A percentile compares a stretch with the other conserved stretches of the same genome.
phyloP scores from a whole-genome alignment of 2,888 invertebrate genomes.

The Dinocampus coccinellae region DNA sequence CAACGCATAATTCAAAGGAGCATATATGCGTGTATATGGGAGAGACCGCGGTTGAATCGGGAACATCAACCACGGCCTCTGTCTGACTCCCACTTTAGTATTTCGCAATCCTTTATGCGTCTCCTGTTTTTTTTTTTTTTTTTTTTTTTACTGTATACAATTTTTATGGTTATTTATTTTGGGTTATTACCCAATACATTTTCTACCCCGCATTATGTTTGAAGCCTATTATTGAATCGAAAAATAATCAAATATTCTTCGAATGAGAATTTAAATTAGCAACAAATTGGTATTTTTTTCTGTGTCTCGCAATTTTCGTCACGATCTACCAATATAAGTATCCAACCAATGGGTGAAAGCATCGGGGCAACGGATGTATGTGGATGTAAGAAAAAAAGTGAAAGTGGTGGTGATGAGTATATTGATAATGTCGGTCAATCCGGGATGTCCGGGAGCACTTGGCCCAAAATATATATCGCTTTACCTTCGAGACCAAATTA shows the following conservation, averaged over 20 bases:
- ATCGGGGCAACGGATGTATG: neutral
- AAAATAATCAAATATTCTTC: neutral
- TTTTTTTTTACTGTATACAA: neutral
- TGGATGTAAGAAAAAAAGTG: too few species aligned
- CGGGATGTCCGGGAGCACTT: neutral
- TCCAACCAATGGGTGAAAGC: neutral
- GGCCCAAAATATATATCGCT: neutral
- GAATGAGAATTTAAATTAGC: neutral
- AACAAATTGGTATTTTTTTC: neutral
- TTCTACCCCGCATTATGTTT: neutral
- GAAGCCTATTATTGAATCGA: neutral
- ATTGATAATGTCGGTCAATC: neutral
- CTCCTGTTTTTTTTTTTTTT: conserved; percentile 1
- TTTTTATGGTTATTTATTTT: neutral
- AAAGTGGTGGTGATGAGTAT: conserved; percentile 4
- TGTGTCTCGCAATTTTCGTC: neutral
- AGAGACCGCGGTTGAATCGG: conserved; percentile 25
- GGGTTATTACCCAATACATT: neutral
- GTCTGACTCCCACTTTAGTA: neutral
- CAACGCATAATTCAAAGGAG: conserved; percentile 31
- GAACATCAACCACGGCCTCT: conserved; percentile 29
- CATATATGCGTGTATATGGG: conserved; percentile 17
- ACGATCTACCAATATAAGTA: neutral
- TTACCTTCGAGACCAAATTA: neutral
- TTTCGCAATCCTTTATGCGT: conserved; percentile 16